Base-by-base conservation (phyloP, 2,888 invertebrate species). In the Troilus luridus region DNA sequence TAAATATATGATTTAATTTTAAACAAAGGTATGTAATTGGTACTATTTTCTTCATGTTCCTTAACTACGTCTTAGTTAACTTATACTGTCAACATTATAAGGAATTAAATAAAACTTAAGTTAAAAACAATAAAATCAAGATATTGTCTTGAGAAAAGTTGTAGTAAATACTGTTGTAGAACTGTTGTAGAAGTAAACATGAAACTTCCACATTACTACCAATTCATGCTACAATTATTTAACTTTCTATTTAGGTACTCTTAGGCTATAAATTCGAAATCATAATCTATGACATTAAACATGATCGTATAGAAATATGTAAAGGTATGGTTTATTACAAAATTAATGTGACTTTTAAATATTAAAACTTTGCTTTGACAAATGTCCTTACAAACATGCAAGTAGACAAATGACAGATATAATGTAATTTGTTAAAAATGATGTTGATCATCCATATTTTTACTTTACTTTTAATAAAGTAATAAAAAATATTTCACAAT, bases 401-500 rank as follows among this genome's bases (percentile, higher is more conserved):
- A 41, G 5, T 41, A 41, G 41, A 5, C 5, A 41, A 21, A 62
- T 62, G 62, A 62, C 6, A 21, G 21, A 62, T 21, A 21, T 59
- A 14, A 59, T 59, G 21, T 62, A 21, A 9, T 62, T 21, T 62
- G 21, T 62, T 41, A 41, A 62, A 62, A 62, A 21, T 21, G 7
- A 62, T 6, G 9, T 62, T 62, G 21, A 19, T 62, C 21, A 62
- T 62, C 7, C 0, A 7, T 62, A 62, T 21, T 62, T n/a, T n/a
- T 67, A n/a, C 24, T 24, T 41, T 67, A 1, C 24, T 11, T 67
- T 67, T 67, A 24, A 67, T 67, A 12, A 67, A 10, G 11, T 67
- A 67, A 67, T 11, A 0, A n/a, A n/a, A n/a, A 11, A 64, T 64
- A 10, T n/a, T n/a, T 64, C 11, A 81, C 21, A 56, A n/a, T 94